Percentiles rank a stretch among this genome's conserved stretches.
phyloP scores from a whole-genome alignment of 2,888 invertebrate species.

The Polymixis lichenea region DNA sequence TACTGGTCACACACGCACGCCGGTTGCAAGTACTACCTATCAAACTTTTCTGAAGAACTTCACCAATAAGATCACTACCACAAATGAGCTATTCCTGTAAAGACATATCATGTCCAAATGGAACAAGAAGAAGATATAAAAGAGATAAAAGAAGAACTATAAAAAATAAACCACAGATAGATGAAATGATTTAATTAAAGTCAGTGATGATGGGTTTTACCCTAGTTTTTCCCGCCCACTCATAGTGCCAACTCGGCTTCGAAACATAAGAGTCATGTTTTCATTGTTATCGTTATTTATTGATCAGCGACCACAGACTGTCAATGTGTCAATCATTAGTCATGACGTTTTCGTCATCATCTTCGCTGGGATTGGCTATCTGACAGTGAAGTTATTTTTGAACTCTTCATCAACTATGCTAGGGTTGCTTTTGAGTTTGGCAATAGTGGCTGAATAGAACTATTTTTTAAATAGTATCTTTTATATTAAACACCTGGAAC shows the following conservation, averaged over 20 bases:
- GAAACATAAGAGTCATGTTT: constrained; percentile 22
- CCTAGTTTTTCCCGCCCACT: constrained; percentile 7
- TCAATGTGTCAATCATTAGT: constrained; percentile 17
- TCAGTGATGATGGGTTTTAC: constrained; percentile 6
- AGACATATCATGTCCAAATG: background rate
- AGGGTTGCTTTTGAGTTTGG: too few species aligned
- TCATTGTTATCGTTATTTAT: constrained; percentile 4
- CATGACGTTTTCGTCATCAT: background rate
- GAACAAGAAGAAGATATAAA: too few species aligned
- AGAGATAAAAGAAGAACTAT: background rate
- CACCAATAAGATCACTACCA: too few species aligned
- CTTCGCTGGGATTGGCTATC: too few species aligned
- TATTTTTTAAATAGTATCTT: too few species aligned
- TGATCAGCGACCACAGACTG: constrained; percentile 19
- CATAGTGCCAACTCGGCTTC: background rate
- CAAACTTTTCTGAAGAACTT: too few species aligned
- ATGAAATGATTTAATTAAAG: background rate
- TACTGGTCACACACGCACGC: too few species aligned
- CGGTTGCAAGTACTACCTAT: too few species aligned
- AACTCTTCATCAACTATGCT: too few species aligned
- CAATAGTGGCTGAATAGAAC: too few species aligned
- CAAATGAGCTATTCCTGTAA: background rate
- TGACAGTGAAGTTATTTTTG: too few species aligned
- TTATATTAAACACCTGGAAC: too few species aligned
- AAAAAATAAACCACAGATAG: background rate